phyloP scores from a whole-genome alignment of 1,140 invertebrate species.

The Nephila pilipes region DNA sequence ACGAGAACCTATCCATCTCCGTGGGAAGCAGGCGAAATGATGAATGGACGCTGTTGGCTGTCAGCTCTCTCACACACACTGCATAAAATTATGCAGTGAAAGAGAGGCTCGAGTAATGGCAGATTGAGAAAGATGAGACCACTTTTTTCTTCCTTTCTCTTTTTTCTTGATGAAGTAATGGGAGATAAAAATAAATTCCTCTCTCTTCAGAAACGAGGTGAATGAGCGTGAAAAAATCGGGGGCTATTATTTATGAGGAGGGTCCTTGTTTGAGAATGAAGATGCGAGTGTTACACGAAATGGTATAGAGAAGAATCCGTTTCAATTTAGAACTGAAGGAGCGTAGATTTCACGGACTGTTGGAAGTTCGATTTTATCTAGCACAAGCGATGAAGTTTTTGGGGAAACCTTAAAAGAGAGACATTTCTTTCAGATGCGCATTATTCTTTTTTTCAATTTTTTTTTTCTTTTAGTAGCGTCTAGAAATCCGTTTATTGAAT shows the following conservation, averaged over 20 bases:
- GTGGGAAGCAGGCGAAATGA: background rate
- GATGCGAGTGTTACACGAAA: background rate
- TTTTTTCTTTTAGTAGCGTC: too few relatives aligned
- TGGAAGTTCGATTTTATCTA: background rate
- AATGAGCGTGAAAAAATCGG: background rate
- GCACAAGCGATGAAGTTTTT: background rate
- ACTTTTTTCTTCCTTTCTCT: background rate
- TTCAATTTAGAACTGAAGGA: background rate
- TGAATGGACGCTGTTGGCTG: constrained; percentile 16
- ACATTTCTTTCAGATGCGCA: background rate
- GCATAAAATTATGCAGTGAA: constrained; percentile 24
- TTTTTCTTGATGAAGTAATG: constrained; percentile 23
- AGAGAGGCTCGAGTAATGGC: background rate
- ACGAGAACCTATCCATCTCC: background rate
- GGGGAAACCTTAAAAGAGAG: background rate
- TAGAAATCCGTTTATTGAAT: too few relatives aligned
- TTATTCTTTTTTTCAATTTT: too few relatives aligned
- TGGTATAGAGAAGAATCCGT: background rate
- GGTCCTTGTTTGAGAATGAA: background rate
- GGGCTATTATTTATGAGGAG: background rate
- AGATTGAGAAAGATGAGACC: constrained; percentile 35
- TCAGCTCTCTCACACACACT: background rate
- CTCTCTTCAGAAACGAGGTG: background rate
- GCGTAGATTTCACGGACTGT: background rate
- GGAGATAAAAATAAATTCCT: background rate